Evolutionary conservation across 1,140 invertebrate genomes (phyloP), one percentile per base, ranked within the genome.

Genomic region (Drosophila nigrodunni): DNA sequence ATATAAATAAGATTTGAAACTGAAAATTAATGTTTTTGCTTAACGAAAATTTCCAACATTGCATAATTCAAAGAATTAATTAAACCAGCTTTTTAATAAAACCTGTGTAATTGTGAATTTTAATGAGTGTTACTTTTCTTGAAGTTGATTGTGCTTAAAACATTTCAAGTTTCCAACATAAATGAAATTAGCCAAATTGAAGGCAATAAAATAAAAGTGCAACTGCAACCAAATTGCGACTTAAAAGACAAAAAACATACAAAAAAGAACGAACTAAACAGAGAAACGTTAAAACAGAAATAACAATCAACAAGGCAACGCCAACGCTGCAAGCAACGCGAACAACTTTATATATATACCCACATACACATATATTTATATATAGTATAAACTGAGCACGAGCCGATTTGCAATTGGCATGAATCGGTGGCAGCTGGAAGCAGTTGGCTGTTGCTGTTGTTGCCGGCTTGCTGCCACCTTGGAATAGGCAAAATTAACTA

Each of bases 401-500:
- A 87, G 83, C 80, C 82, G 54, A 44, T 39, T 15, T 30, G 59
- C 64, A 74, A 73, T 85, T 80, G 81, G 80, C 74, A 75, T 77
- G 66, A 83, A 68, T 73, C 55, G 80, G 54, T 13, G 57, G 55
- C 35, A 75, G 61, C 52, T 64, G 43, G 64, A 50, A 65, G 74
- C 61, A 65, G 73, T 35, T 44, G 68, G 71, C 61, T 86, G 66
- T 58, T 69, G 67, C 62, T 82, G 64, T 70, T 73, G 75, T 70
- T 74, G 65, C 67, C 74, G 80, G 71, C 68, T 68, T 77, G 70
- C 85, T 89, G 80, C 83, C 83, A 88, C 85, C 86, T 88, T 89
- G 85, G 86, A 88, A 88, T 89, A 88, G 74, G 86, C 86, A 90
- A 89, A 89, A 89, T 89, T 90, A 89, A 90, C 81, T 89, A 89